Evolutionary conservation across 2,113 vertebrate species (phyloP).

Genomic region (Tursiops truncatus): DNA sequence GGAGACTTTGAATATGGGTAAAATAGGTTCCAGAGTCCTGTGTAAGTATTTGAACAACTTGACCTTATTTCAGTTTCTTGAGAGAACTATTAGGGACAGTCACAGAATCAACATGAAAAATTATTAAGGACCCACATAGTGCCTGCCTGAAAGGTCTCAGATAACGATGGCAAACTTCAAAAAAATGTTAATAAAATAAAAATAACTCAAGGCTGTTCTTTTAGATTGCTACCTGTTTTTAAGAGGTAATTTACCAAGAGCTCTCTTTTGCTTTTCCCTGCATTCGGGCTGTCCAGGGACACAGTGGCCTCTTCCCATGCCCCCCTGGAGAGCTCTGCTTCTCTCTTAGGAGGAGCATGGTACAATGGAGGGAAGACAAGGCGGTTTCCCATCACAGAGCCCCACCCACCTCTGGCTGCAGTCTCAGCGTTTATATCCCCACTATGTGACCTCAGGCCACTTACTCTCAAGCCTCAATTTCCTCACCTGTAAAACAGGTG

Average conservation of each 20-base stretch:
- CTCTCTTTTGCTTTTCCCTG: neutral
- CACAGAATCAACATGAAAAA: conserved; percentile 47
- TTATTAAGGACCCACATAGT: neutral
- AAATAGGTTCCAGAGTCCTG: neutral
- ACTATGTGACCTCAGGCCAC: neutral
- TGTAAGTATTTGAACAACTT: conserved; percentile 60
- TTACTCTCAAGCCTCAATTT: neutral
- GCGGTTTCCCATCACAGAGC: neutral
- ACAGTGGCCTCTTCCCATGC: neutral
- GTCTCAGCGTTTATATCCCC: neutral
- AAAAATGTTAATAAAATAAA: conserved; percentile 33
- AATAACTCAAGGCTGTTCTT: neutral
- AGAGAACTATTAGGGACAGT: conserved; percentile 27
- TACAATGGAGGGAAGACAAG: neutral
- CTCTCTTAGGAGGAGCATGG: neutral
- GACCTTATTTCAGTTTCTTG: conserved; percentile 59
- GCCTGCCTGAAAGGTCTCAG: neutral
- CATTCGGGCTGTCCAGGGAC: neutral
- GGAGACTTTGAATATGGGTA: neutral
- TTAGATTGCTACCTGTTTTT: neutral
- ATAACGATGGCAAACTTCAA: neutral
- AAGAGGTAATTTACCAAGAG: neutral
- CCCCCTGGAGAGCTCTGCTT: neutral
- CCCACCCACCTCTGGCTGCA: neutral
- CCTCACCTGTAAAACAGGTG: neutral